Percentiles rank a stretch among this genome's conserved stretches.
phyloP scores from a whole-genome alignment of 2,888 invertebrate species.

The Ecliptopera silaceata region DNA sequence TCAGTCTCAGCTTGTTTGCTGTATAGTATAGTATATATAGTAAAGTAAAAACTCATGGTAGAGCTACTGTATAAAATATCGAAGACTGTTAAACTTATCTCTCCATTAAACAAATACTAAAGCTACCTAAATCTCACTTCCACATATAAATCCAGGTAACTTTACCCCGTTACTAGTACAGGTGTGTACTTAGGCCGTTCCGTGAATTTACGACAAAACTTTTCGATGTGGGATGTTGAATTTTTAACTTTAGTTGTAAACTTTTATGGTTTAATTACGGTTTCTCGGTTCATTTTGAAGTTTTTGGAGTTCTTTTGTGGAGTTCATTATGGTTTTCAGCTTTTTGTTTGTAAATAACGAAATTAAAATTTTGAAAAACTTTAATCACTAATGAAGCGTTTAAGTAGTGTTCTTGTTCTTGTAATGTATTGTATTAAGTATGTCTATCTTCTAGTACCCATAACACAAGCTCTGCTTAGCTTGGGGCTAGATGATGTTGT shows the following conservation, averaged over 20 bases:
- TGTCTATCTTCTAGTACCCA: no score
- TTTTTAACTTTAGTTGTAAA: constrained; percentile 41
- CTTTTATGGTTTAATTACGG: constrained; percentile 39
- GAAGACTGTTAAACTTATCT: constrained; percentile 31
- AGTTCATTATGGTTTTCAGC: constrained; percentile 16
- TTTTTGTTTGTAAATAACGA: constrained; percentile 1
- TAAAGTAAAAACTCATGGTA: no score
- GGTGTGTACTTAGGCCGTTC: constrained; percentile 41
- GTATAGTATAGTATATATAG: no score
- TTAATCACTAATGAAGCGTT: no score
- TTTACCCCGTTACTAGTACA: constrained; percentile 34
- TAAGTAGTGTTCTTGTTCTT: no score
- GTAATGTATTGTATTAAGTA: no score
- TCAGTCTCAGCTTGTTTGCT: no score
- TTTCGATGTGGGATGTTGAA: constrained; percentile 36
- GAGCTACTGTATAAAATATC: no score
- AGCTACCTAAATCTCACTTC: constrained; percentile 32
- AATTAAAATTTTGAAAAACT: no score
- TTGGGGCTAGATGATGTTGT: no score
- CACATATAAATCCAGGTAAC: constrained; percentile 31
- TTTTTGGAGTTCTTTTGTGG: constrained; percentile 19
- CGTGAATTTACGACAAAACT: constrained; percentile 49
- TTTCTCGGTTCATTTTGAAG: constrained; percentile 35
- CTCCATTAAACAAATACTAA: constrained; percentile 35
- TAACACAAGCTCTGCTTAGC: no score